Percentiles rank a stretch among this genome's conserved stretches.
Conservation (phyloP, 2,888 invertebrate genomes). For the Chloromyia formosa region DNA sequence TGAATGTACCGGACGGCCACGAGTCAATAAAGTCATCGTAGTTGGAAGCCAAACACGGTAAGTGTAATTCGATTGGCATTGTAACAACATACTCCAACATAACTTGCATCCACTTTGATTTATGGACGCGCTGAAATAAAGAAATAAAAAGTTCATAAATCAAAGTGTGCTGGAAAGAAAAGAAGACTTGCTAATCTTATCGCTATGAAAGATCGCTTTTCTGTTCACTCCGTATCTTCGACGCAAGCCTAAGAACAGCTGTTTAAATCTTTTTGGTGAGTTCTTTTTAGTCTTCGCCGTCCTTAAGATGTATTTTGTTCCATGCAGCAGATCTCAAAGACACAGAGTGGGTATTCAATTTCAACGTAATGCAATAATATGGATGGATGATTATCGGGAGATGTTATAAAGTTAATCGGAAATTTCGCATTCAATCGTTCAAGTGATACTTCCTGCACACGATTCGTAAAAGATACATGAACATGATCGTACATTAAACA, state of each 20-base stretch:
- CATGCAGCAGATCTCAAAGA: not conserved
- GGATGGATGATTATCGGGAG: conserved; percentile 22
- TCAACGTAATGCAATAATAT: not conserved
- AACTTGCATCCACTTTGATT: conserved; percentile 26
- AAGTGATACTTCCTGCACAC: not conserved
- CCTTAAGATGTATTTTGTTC: not conserved
- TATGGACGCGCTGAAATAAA: conserved; percentile 28
- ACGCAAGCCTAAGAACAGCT: conserved; percentile 6
- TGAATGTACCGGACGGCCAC: not conserved
- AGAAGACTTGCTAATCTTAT: conserved; percentile 26
- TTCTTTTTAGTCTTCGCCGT: not conserved
- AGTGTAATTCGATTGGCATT: conserved; percentile 29
- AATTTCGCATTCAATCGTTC: conserved; percentile 9
- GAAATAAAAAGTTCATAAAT: conserved; percentile 42
- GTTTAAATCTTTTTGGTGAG: conserved; percentile 13
- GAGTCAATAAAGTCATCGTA: conserved; percentile 25
- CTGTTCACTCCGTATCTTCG: conserved; percentile 1
- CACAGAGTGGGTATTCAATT: conserved; percentile 13
- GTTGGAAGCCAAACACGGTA: conserved; percentile 9
- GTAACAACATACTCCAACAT: conserved; percentile 31
- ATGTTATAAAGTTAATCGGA: conserved; percentile 27
- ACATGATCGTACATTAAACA: no score
- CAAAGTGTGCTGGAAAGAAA: conserved; percentile 9
- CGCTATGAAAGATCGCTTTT: conserved; percentile 19
- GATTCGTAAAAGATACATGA: no score